Conservation (phyloP, 2,888 invertebrate species). For the Schrankia costaestrigalis region DNA sequence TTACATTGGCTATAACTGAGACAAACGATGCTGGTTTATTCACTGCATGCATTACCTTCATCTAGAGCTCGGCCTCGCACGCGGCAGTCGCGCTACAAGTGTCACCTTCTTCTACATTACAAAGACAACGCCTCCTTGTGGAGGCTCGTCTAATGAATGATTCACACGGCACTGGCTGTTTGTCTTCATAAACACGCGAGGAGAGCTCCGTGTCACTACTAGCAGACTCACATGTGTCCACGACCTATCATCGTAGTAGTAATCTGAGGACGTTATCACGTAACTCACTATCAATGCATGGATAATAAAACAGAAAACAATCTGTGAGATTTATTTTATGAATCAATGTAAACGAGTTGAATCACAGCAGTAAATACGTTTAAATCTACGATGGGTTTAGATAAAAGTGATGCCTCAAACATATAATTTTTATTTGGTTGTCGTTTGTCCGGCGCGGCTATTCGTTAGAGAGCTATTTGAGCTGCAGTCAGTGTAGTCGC, state of each 20-base stretch:
- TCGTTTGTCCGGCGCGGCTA: conserved; percentile 37
- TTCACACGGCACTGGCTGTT: conserved; percentile 17
- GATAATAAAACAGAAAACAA: too few relatives aligned
- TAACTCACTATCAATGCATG: too few relatives aligned
- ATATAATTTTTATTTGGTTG: conserved; percentile 55
- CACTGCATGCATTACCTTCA: too few relatives aligned
- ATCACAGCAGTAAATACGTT: conserved; percentile 38
- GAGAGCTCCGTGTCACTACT: conserved; percentile 7
- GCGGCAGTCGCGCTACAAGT: too few relatives aligned
- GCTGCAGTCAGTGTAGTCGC: conserved; percentile 38
- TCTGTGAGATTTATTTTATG: too few relatives aligned
- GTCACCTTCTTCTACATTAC: too few relatives aligned
- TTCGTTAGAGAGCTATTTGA: conserved; percentile 45
- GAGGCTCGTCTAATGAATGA: conserved; percentile 34
- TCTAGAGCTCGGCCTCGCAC: too few relatives aligned
- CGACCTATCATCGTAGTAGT: too few relatives aligned
- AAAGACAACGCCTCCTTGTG: too few relatives aligned
- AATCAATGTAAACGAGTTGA: conserved; percentile 32
- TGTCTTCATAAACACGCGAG: conserved; percentile 22
- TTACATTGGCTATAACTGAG: too few relatives aligned
- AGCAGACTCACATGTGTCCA: not conserved
- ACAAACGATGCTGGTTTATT: too few relatives aligned
- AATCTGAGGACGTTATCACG: too few relatives aligned
- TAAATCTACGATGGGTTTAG: conserved; percentile 33
- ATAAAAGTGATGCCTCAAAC: conserved; percentile 40